Evolutionary conservation across 2,113 vertebrate species (phyloP).

Genomic region (Clupea harengus): DNA sequence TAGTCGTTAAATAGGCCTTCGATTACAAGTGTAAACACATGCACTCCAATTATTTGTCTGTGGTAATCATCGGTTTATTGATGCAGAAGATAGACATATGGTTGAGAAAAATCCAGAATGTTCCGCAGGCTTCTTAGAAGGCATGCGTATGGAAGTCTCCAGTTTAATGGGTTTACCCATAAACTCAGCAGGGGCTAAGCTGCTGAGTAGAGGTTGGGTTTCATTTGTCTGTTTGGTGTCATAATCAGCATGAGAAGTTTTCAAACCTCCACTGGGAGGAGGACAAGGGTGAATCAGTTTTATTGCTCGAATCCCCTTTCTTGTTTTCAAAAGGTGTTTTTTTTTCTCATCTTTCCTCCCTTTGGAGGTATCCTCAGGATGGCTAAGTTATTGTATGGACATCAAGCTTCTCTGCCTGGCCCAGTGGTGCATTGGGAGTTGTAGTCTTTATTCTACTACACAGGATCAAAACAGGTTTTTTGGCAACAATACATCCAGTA

Average conservation of each 20-base stretch:
- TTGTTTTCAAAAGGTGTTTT: background rate
- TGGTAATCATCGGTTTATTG: background rate
- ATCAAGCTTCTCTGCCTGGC: background rate
- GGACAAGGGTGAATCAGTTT: background rate
- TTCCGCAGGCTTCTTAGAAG: background rate
- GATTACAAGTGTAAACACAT: background rate
- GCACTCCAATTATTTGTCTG: background rate
- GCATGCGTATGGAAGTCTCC: background rate
- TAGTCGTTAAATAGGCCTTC: background rate
- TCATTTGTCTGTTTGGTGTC: background rate
- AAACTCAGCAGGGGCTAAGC: background rate
- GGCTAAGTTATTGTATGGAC: background rate
- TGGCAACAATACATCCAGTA: background rate
- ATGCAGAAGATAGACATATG: background rate
- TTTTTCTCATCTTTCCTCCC: background rate
- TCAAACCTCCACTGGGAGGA: background rate
- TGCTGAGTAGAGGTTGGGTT: background rate
- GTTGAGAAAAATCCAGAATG: background rate
- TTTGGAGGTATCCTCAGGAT: background rate
- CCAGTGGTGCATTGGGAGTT: too few relatives aligned
- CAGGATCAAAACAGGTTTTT: background rate
- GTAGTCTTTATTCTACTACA: background rate
- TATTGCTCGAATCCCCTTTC: background rate
- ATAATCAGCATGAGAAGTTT: background rate
- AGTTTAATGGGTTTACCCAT: background rate